These are phyloP conservation scores for Microplitis mediator DNA, from an alignment of 1,140 invertebrate species.

Conservation along the genomic window DNA sequence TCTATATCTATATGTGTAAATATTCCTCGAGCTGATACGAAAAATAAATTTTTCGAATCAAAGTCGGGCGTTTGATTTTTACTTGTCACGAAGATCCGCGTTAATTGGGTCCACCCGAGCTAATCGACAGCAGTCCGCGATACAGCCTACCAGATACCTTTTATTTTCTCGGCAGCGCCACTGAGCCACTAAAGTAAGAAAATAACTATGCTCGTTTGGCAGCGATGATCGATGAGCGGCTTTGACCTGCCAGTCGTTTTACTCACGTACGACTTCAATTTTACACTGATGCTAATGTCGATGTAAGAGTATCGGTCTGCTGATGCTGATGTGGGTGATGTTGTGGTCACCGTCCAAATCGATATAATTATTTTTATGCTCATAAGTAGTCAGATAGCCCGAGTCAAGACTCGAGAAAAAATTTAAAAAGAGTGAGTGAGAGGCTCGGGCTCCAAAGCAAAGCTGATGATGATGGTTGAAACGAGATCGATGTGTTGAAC, in stretches of 20 bases:
- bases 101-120: no score
- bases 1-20: no score
- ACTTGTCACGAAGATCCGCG: no score
- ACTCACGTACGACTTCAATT: not conserved
- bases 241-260: conserved; percentile 8
- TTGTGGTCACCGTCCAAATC: not conserved
- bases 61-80: no score
- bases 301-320: no score
- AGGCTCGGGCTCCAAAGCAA: not conserved
- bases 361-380: conserved; percentile 19
- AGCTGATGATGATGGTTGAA: not conserved
- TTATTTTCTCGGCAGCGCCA: not conserved
- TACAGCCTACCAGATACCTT: no score
- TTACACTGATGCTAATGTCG: no score
- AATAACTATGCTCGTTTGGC: not conserved
- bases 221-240: conserved; percentile 18
- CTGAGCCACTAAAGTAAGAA: not conserved
- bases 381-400: not conserved
- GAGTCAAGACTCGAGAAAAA: no score
- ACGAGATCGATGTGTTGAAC: not conserved
- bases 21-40: no score
- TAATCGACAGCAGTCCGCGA: no score
- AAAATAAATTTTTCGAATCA: no score
- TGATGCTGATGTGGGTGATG: not conserved
- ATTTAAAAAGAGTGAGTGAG: no score